These are phyloP conservation scores for Scaptomyza parva DNA, from an alignment of 2,888 invertebrate species.

Conservation along the genomic window DNA sequence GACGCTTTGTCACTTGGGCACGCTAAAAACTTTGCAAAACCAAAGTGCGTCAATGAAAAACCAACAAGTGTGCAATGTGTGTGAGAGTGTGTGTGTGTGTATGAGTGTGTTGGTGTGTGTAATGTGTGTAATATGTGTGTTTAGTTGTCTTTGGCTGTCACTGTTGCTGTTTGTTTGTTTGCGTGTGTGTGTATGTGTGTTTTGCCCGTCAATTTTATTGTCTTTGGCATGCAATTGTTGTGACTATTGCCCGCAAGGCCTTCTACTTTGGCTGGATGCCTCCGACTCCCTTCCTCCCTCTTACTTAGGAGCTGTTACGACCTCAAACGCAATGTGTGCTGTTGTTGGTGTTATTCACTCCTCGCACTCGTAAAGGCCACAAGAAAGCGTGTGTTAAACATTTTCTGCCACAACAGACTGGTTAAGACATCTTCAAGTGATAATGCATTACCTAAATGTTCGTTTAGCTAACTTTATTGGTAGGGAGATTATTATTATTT, in stretches of 20 bases:
- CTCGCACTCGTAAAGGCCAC: conserved; percentile 8
- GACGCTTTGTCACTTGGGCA: conserved; percentile 53
- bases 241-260: conserved; percentile 36
- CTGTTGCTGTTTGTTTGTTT: conserved; percentile 34
- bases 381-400: conserved; percentile 23
- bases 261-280: no score
- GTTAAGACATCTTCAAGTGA: conserved; percentile 13
- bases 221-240: conserved; percentile 62
- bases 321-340: conserved; percentile 30
- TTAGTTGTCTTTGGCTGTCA: conserved; percentile 46
- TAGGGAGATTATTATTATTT: background rate
- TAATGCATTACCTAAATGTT: background rate
- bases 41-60: conserved; percentile 68
- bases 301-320: background rate
- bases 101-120: conserved; percentile 43
- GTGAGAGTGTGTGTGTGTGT: conserved; percentile 20
- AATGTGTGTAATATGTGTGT: conserved; percentile 30
- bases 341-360: background rate
- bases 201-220: conserved; percentile 65
- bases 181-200: conserved; percentile 22
- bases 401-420: conserved; percentile 19
- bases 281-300: no score
- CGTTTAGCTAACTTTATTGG: background rate
- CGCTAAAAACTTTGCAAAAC: conserved; percentile 53
- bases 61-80: conserved; percentile 59